phyloP scores from a whole-genome alignment of 1,140 invertebrate species.

The Augochlora pura region DNA sequence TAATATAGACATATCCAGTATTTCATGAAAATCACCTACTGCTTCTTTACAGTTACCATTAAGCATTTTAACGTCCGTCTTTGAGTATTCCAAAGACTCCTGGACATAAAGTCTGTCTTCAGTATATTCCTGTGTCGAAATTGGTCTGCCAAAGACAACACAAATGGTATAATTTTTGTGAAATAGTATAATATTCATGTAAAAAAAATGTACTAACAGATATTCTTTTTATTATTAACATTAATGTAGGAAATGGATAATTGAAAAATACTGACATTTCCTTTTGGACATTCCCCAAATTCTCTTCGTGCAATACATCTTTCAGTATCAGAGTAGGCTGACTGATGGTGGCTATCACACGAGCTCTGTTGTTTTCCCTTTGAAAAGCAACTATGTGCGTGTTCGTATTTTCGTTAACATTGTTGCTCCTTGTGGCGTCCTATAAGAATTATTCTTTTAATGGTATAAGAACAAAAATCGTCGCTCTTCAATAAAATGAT shows the following conservation, averaged over 20 bases:
- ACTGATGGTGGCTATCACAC: slow-evolving; percentile 82
- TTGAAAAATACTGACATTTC: slow-evolving; percentile 53
- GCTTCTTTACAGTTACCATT: slow-evolving; percentile 82
- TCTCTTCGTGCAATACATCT: slow-evolving; percentile 93
- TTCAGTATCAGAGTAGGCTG: slow-evolving; percentile 82
- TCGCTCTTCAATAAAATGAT: too few relatives aligned
- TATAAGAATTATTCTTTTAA: background rate
- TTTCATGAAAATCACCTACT: slow-evolving; percentile 86
- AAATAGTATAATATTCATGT: background rate
- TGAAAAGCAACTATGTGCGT: background rate
- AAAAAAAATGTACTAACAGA: background rate
- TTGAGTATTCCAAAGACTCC: slow-evolving; percentile 47
- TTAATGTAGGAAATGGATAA: background rate
- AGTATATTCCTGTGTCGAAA: slow-evolving; percentile 40
- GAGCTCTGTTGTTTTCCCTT: slow-evolving; percentile 21
- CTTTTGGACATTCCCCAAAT: slow-evolving; percentile 84
- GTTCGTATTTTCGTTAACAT: background rate
- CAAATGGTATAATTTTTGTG: background rate
- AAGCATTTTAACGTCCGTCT: slow-evolving; percentile 68
- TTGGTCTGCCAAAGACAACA: slow-evolving; percentile 53
- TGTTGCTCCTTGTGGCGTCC: background rate
- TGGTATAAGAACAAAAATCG: background rate
- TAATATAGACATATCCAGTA: slow-evolving; percentile 92
- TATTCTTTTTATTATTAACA: background rate
- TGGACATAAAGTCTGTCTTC: slow-evolving; percentile 53